A percentile compares a stretch with the other conserved stretches of the same genome.
Conservation (phyloP, 2,888 invertebrate species). For the Strigamia crassipes region DNA sequence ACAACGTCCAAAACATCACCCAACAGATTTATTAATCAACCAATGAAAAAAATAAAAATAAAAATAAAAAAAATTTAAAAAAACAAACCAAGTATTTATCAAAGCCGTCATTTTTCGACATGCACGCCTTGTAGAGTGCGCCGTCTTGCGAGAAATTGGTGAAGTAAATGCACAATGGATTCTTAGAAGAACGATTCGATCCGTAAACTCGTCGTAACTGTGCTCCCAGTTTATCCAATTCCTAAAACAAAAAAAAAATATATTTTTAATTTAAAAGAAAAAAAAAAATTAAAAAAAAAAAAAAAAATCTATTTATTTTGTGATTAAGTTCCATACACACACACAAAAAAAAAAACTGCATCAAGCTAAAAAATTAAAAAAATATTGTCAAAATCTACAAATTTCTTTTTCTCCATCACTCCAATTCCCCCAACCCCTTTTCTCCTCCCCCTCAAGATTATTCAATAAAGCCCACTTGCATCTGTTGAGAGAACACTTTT, state of each 20-base stretch:
- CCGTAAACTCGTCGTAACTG: constrained; percentile 44
- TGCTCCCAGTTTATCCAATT: constrained; percentile 28
- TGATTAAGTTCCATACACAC: background rate
- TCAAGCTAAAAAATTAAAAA: background rate
- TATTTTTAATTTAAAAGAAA: background rate
- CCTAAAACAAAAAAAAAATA: constrained; percentile 37
- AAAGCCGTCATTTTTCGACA: constrained; percentile 43
- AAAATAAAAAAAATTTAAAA: constrained; percentile 30
- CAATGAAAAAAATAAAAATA: background rate
- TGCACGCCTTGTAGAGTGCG: constrained; percentile 33
- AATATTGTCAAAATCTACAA: background rate
- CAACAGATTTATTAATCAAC: background rate
- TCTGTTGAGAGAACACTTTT: constrained; percentile 20
- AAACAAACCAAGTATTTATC: constrained; percentile 43
- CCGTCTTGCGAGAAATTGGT: constrained; percentile 26
- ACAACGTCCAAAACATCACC: background rate
- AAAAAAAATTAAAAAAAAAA: background rate
- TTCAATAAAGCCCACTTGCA: constrained; percentile 22
- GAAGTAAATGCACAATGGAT: constrained; percentile 24
- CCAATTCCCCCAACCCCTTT: background rate
- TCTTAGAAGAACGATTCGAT: background rate
- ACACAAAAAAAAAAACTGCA: background rate
- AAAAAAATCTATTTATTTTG: background rate
- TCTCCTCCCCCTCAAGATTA: background rate
- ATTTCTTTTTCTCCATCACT: background rate